Base-by-base conservation (phyloP, 2,113 vertebrate species). In the Astur gentilis region DNA sequence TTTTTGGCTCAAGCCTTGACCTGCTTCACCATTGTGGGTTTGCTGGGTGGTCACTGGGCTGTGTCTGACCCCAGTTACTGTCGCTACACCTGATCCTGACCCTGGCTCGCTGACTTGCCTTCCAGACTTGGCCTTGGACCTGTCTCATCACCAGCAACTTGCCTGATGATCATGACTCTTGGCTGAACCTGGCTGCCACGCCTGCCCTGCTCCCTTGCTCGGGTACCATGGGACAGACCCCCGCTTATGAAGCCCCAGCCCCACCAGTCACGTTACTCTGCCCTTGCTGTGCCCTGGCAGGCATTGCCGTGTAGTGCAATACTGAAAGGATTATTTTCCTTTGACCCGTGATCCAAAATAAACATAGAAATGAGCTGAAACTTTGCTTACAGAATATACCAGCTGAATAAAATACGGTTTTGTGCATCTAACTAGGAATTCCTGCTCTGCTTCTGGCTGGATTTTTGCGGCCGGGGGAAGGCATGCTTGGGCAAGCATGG, bases 191-290 rank as follows among this genome's bases (percentile, higher is more conserved):
- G 32, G 21, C 60, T 50, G 50, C 78, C 27, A 1, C 12, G 78
- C 40, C 64, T 83, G 55, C 38, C 55, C 69, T 61, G 10, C 44
- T 84, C 13, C 44, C 44, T 16, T 36, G 34, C 36, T 29, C 0
- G 0, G 31, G 21, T 22, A 8, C 32, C 11, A 2, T 36, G 78
- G 55, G 14, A 25, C n/a, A 36, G 57, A 29, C 11, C 27, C 44
- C 21, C 1, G 1, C 32, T 25, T 22, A 19, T 0, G 7, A 40
- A 70, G 20, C 3, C 13, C 21, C 23, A 29, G 45, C 22, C 20
- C 55, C 1, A 0, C 32, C 82, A 72, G 36, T 4, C 0, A 3
- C 7, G 44, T 17, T 7, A 17, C 23, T 54, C 34, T 44, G 54
- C 38, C 55, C 44, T 76, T 8, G 3, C 67, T 65, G 61, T 6